Conservation (phyloP, 2,113 vertebrate genomes). For the Podocnemis expansa region DNA sequence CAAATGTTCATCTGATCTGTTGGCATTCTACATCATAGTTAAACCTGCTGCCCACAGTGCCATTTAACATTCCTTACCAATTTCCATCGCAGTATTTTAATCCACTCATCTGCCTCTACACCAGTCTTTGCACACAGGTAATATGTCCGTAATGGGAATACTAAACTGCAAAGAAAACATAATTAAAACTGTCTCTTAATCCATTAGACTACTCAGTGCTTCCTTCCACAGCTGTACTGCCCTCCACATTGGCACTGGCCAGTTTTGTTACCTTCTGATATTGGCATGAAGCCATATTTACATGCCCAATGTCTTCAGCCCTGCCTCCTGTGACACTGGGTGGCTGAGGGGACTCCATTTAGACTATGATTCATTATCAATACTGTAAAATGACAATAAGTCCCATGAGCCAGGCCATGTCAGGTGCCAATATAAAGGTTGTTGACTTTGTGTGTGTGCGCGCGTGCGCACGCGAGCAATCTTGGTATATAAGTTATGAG, state of each 20-base stretch:
- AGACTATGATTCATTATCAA: too few species aligned
- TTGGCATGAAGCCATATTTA: background rate
- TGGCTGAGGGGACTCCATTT: too few species aligned
- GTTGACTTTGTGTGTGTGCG: too few species aligned
- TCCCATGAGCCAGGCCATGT: too few species aligned
- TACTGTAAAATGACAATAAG: too few species aligned
- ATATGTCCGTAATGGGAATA: constrained; percentile 94
- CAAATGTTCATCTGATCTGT: background rate
- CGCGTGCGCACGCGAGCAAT: too few species aligned
- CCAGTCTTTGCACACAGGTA: constrained; percentile 94
- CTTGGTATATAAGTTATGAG: too few species aligned
- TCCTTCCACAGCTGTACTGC: background rate
- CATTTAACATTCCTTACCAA: constrained; percentile 80
- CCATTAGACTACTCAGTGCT: background rate
- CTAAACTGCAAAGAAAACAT: constrained; percentile 81
- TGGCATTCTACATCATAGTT: background rate
- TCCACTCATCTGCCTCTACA: constrained; percentile 97
- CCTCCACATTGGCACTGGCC: background rate
- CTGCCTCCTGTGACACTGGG: background rate
- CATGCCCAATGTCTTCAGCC: background rate
- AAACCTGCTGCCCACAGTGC: background rate
- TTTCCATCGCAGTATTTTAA: constrained; percentile 95
- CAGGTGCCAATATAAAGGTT: background rate
- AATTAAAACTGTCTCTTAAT: background rate
- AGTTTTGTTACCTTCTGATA: background rate